Evolutionary conservation across 2,888 invertebrate genomes (phyloP).

Genomic region (Trachelus troglodyta): DNA sequence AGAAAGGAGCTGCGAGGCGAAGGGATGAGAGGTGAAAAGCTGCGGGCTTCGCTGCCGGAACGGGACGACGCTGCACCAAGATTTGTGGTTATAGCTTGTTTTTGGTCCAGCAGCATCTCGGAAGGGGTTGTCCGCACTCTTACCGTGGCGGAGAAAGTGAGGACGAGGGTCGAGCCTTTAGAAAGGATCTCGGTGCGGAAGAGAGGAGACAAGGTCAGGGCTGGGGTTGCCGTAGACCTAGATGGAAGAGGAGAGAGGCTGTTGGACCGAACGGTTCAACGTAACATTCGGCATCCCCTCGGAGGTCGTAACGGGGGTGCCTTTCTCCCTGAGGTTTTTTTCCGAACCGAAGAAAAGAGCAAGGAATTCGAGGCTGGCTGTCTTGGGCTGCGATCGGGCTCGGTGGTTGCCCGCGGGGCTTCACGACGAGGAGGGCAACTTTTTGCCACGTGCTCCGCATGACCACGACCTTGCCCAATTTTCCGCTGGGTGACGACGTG

Average conservation of each 20-base stretch:
- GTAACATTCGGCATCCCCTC: background rate
- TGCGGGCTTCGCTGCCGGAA: background rate
- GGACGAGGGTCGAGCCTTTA: background rate
- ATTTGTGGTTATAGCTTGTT: conserved; percentile 62
- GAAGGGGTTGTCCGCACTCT: conserved; percentile 14
- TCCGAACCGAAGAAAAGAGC: conserved; percentile 28
- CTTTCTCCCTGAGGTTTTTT: conserved; percentile 29
- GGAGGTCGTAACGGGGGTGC: conserved; percentile 24
- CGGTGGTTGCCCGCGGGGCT: background rate
- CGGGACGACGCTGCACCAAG: conserved; percentile 38
- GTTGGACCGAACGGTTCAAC: background rate
- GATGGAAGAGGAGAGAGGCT: background rate
- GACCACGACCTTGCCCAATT: conserved; percentile 37
- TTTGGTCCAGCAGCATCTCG: conserved; percentile 37
- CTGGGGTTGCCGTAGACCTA: background rate
- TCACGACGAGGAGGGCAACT: conserved; percentile 44
- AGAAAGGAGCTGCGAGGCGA: background rate
- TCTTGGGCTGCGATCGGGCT: conserved; percentile 35
- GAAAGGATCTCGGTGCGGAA: background rate
- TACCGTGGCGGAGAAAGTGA: background rate
- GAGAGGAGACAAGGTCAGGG: background rate
- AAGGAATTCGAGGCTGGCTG: conserved; percentile 46
- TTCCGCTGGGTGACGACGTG: conserved; percentile 21
- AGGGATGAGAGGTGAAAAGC: background rate
- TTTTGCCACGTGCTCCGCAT: conserved; percentile 46